Percentiles rank a stretch among this genome's conserved stretches.
These are phyloP conservation scores for Shinisaurus crocodilurus DNA, from an alignment of 2,113 vertebrate species.

Conservation along the genomic window DNA sequence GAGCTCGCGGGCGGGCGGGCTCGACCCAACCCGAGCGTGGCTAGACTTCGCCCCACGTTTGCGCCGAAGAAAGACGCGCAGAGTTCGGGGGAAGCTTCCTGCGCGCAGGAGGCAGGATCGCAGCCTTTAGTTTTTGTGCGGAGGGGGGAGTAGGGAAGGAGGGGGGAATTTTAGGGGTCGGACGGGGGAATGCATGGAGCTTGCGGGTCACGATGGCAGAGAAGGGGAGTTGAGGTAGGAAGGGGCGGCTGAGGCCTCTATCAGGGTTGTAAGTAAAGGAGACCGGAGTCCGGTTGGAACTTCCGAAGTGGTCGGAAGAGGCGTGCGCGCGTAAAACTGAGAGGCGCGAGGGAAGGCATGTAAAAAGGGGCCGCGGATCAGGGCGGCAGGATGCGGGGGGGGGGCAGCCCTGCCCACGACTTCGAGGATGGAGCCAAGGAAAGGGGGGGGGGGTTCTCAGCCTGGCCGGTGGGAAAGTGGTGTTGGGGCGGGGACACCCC, in stretches of 20 bases:
- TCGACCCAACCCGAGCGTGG: too few relatives aligned
- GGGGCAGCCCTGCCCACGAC: background rate
- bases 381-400: background rate
- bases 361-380: too few relatives aligned
- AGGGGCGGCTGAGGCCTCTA: background rate
- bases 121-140: background rate
- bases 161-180: background rate
- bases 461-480: background rate
- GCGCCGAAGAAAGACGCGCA: too few relatives aligned
- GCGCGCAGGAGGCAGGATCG: background rate
- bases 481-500: background rate
- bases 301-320: background rate
- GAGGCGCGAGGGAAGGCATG: background rate
- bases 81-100: background rate
- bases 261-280: background rate
- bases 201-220: background rate
- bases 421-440: too few relatives aligned
- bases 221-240: background rate
- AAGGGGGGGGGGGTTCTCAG: background rate
- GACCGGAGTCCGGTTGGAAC: background rate
- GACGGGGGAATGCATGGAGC: background rate
- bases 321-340: background rate
- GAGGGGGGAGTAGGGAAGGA: too few relatives aligned
- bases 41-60: background rate
- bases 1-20: background rate